These are phyloP conservation scores for Disparrhopalites patrizii DNA, from an alignment of 2,888 invertebrate species.

Conservation along the genomic window DNA sequence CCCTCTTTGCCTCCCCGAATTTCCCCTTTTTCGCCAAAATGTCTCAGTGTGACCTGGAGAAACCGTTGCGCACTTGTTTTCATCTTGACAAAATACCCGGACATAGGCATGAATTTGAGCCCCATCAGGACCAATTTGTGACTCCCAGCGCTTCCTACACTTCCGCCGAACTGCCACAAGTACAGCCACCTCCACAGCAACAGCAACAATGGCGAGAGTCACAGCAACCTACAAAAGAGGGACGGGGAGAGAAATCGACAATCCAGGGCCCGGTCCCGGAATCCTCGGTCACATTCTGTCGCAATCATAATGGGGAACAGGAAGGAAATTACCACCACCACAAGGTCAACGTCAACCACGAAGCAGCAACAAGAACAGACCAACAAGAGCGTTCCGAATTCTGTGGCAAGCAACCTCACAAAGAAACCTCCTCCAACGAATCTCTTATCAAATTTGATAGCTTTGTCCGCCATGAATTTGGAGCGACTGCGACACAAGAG, in stretches of 20 bases:
- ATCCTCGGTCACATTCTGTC: too few species aligned
- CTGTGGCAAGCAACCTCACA: too few species aligned
- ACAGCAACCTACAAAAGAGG: not conserved
- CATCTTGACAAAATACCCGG: conserved; percentile 26
- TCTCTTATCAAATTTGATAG: conserved; percentile 6
- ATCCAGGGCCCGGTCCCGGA: not conserved
- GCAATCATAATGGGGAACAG: too few species aligned
- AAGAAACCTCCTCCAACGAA: not conserved
- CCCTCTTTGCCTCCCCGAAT: conserved; percentile 17
- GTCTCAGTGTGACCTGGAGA: conserved; percentile 26
- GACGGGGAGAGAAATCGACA: too few species aligned
- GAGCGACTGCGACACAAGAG: not conserved
- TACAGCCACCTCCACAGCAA: not conserved
- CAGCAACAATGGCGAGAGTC: not conserved
- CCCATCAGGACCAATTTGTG: conserved; percentile 23
- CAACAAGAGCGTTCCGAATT: not conserved
- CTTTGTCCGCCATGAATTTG: not conserved
- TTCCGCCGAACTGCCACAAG: not conserved
- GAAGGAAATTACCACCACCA: not conserved
- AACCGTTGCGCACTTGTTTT: conserved; percentile 25
- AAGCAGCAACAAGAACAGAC: not conserved
- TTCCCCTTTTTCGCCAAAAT: conserved; percentile 11
- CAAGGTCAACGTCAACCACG: not conserved
- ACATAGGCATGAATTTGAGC: conserved; percentile 11
- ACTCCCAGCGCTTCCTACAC: conserved; percentile 22